Conservation (phyloP, 2,797 vertebrate genomes). For the Pogoniulus pusillus region DNA sequence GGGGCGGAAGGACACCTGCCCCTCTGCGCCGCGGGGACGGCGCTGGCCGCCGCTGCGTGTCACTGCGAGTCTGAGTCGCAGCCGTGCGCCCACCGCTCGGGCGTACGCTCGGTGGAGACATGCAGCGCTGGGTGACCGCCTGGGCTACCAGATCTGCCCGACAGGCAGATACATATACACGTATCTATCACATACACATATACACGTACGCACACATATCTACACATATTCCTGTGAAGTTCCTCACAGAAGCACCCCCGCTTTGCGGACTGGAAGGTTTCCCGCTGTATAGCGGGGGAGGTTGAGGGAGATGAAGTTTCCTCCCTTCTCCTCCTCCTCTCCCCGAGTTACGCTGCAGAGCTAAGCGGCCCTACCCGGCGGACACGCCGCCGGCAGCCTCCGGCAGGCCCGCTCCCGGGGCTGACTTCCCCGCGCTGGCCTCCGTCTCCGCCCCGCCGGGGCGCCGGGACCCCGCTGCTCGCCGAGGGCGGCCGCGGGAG, state of each 20-base stretch:
- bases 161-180: not conserved
- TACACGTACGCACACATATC: not conserved
- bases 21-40: not conserved
- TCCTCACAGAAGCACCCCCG: not conserved
- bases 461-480: not conserved
- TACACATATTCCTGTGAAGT: not conserved
- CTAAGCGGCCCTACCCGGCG: not conserved
- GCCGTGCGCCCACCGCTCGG: not conserved
- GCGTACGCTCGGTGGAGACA: not conserved
- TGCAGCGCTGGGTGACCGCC: not conserved
- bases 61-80: not conserved
- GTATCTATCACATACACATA: rapidly evolving
- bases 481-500: not conserved
- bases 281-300: not conserved
- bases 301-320: constrained; percentile 13
- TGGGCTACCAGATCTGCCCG: not conserved
- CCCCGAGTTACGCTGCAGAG: not conserved
- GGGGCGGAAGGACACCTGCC: constrained; percentile 8
- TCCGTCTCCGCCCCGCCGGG: constrained; percentile 26
- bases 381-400: not conserved
- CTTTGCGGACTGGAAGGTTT: not conserved
- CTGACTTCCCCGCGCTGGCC: constrained; percentile 10
- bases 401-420: constrained; percentile 25
- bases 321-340: not conserved
- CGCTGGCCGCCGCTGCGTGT: not conserved